Conservation (phyloP, 2,797 vertebrate species). For the Semotilus atromaculatus region DNA sequence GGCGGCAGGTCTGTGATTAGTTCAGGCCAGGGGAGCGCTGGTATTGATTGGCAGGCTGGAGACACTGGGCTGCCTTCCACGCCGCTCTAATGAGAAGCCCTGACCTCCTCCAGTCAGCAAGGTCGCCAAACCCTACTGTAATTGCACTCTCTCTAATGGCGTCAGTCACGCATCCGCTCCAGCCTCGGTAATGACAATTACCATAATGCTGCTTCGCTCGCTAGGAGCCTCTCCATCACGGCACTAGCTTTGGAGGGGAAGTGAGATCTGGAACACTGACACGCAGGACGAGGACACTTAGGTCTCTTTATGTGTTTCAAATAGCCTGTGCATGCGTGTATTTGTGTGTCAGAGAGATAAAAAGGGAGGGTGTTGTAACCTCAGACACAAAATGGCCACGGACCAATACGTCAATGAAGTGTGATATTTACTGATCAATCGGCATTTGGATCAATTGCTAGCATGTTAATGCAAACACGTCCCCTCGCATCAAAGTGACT, state of each 20-base stretch:
- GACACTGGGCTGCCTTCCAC: constrained; percentile 85
- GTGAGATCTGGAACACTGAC: constrained; percentile 66
- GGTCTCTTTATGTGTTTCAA: constrained; percentile 46
- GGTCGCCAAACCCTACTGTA: constrained; percentile 85
- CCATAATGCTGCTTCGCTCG: constrained; percentile 80
- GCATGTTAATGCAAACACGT: constrained; percentile 41
- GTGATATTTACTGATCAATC: constrained; percentile 58
- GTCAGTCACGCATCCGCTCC: constrained; percentile 82
- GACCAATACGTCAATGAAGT: constrained; percentile 51
- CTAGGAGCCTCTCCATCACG: constrained; percentile 74
- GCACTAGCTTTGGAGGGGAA: constrained; percentile 66
- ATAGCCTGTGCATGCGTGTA: constrained; percentile 38
- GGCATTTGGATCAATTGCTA: constrained; percentile 39
- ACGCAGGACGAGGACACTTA: constrained; percentile 55
- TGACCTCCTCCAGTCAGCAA: constrained; percentile 87
- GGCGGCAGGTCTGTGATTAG: constrained; percentile 83
- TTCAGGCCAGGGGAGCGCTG: constrained; percentile 75
- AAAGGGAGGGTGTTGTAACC: constrained; percentile 50
- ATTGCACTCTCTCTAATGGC: constrained; percentile 87
- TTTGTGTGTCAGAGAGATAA: constrained; percentile 49
- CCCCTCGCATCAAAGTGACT: constrained; percentile 39
- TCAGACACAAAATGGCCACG: constrained; percentile 40
- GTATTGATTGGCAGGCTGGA: constrained; percentile 87
- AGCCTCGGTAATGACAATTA: constrained; percentile 85
- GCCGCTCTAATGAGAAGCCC: constrained; percentile 85